Percentiles rank a stretch among this genome's conserved stretches.
These are phyloP conservation scores for Meloe dianella DNA, from an alignment of 2,888 invertebrate genomes.

Conservation along the genomic window DNA sequence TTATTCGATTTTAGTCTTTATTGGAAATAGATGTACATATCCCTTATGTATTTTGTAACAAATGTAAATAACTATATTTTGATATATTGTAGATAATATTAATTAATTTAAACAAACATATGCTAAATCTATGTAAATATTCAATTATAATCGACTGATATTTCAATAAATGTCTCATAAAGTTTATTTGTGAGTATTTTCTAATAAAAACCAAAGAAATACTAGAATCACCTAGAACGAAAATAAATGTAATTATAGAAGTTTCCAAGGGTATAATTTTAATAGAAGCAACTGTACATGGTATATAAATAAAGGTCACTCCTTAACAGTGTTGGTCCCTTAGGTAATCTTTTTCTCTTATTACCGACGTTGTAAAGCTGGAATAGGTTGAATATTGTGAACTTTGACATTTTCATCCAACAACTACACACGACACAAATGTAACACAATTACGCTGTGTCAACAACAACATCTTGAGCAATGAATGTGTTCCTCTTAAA, in stretches of 20 bases:
- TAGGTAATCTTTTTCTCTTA: not conserved
- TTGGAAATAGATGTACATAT: slow-evolving; percentile 54
- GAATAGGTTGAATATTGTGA: not conserved
- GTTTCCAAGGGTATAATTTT: not conserved
- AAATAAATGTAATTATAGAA: not conserved
- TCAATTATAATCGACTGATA: slow-evolving; percentile 48
- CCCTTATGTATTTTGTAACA: slow-evolving; percentile 57
- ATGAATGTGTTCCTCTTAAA: too few species aligned
- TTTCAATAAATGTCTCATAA: slow-evolving; percentile 44
- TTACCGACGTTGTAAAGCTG: not conserved
- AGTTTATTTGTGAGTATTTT: not conserved
- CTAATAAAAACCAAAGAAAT: not conserved
- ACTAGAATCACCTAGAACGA: not conserved
- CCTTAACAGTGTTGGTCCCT: not conserved
- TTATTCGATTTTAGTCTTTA: slow-evolving; percentile 13
- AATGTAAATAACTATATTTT: slow-evolving; percentile 60
- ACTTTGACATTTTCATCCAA: slow-evolving; percentile 6
- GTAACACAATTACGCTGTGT: too few species aligned
- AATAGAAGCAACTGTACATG: not conserved
- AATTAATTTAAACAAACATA: slow-evolving; percentile 17
- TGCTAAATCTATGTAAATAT: slow-evolving; percentile 38
- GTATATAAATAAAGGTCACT: not conserved
- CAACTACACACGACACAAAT: not conserved
- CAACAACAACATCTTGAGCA: too few species aligned
- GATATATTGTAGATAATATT: slow-evolving; percentile 45